phyloP scores from a whole-genome alignment of 2,888 invertebrate species.

The Rhamnusium bicolor region DNA sequence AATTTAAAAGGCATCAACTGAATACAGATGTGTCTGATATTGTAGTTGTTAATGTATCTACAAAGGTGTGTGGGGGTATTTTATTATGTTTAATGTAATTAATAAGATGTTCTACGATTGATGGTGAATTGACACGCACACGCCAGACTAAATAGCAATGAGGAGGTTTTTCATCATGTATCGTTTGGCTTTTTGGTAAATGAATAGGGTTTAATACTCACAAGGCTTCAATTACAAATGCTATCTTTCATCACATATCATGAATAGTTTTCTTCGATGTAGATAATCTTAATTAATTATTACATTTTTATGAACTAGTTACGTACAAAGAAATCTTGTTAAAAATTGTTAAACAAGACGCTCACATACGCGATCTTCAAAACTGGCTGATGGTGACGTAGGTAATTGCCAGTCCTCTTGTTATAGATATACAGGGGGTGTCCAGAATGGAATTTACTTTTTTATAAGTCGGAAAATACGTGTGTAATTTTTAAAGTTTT shows the following conservation, averaged over 20 bases:
- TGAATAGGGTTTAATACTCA: background rate
- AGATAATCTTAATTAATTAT: background rate
- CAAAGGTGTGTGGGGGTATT: constrained; percentile 50
- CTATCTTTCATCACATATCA: background rate
- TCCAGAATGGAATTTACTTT: too few species aligned
- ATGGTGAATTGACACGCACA: constrained; percentile 46
- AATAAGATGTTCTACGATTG: constrained; percentile 49
- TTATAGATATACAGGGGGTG: too few species aligned
- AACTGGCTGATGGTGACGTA: too few species aligned
- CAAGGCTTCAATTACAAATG: background rate
- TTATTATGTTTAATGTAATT: constrained; percentile 53
- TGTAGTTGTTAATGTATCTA: constrained; percentile 26
- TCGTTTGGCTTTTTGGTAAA: constrained; percentile 13
- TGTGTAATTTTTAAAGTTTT: too few species aligned
- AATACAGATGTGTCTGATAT: constrained; percentile 26
- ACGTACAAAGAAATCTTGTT: background rate
- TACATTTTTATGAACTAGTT: background rate
- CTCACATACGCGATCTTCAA: too few species aligned
- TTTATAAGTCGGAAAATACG: too few species aligned
- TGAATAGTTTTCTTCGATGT: background rate
- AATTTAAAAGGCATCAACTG: constrained; percentile 23
- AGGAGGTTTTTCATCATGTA: constrained; percentile 6
- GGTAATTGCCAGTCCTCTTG: too few species aligned
- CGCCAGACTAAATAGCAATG: constrained; percentile 17
- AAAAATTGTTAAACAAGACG: background rate